phyloP scores from a whole-genome alignment of 2,113 vertebrate genomes.

The Phaethornis superciliosus region DNA sequence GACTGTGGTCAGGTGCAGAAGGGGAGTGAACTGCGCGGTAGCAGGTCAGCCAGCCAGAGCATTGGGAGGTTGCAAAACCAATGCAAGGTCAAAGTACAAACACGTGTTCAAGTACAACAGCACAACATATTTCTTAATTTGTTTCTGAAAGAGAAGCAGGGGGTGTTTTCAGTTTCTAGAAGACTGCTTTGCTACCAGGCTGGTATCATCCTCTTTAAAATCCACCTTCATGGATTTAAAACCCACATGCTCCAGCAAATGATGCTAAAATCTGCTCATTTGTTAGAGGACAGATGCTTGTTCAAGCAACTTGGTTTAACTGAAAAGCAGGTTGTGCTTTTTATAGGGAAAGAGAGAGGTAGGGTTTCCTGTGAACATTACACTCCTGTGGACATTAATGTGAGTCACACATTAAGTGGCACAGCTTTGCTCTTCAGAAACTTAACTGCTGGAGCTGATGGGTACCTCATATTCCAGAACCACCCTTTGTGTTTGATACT shows the following conservation, averaged over 20 bases:
- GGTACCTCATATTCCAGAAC: neutral
- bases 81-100: neutral
- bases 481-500: neutral
- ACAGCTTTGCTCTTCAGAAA: constrained; percentile 20
- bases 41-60: neutral
- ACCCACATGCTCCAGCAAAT: neutral
- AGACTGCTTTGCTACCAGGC: neutral
- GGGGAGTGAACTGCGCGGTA: neutral
- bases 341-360: neutral
- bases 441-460: neutral
- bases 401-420: neutral
- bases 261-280: neutral
- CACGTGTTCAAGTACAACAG: neutral
- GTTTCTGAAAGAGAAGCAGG: neutral
- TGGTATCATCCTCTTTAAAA: neutral
- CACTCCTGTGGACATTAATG: neutral
- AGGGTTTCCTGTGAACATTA: neutral
- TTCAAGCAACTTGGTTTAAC: neutral
- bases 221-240: neutral
- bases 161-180: neutral
- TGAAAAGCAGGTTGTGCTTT: neutral
- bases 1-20: neutral
- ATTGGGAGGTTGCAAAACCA: neutral
- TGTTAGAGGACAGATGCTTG: neutral
- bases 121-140: neutral